phyloP scores from a whole-genome alignment of 2,888 invertebrate species.

The Drosophila limbata region DNA sequence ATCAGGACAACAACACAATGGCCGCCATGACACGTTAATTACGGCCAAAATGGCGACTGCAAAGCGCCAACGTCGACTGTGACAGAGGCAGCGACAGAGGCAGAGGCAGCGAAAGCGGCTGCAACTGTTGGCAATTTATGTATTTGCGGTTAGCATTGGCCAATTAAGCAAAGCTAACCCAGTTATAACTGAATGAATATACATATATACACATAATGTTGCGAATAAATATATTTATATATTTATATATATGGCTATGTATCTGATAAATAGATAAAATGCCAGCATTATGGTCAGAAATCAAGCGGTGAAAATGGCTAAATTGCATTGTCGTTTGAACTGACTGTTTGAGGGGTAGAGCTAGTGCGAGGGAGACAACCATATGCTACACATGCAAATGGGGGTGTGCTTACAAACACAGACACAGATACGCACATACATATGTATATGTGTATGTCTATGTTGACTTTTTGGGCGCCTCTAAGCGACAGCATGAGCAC shows the following conservation, averaged over 20 bases:
- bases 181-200: constrained; percentile 21
- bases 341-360: constrained; percentile 6
- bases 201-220: background rate
- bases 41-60: constrained; percentile 69
- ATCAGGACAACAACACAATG: constrained; percentile 65
- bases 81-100: background rate
- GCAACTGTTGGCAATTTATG: constrained; percentile 35
- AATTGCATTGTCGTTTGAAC: constrained; percentile 50
- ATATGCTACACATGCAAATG: constrained; percentile 65
- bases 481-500: constrained; percentile 40
- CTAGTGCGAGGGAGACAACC: constrained; percentile 67
- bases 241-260: constrained; percentile 4
- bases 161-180: constrained; percentile 62
- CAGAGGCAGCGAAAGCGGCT: constrained; percentile 10
- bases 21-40: constrained; percentile 81
- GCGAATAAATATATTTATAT: background rate
- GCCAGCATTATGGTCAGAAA: constrained; percentile 50
- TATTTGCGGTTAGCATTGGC: constrained; percentile 66
- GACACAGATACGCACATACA: constrained; percentile 4
- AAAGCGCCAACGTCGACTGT: constrained; percentile 5
- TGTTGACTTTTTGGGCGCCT: constrained; percentile 38
- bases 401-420: constrained; percentile 63
- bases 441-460: constrained; percentile 3
- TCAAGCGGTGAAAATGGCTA: constrained; percentile 61
- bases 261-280: constrained; percentile 44